Base-by-base conservation (phyloP, 2,113 vertebrate genomes). In the Malurus melanocephalus region DNA sequence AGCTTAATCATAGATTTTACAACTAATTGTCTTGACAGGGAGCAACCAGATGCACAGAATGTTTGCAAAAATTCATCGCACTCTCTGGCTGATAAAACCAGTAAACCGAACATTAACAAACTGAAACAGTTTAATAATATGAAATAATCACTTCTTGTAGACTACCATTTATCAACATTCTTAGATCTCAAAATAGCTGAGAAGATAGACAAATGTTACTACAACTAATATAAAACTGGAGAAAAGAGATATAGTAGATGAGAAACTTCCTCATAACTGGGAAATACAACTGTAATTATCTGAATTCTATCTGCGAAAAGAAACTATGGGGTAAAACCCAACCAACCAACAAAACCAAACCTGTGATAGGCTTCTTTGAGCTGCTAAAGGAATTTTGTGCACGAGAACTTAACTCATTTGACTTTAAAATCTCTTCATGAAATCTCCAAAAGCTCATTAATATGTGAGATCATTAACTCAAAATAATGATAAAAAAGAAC, bases 281-380 rank as follows among this genome's bases (percentile, higher is more conserved):
- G 30, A 87, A 85, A 66, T 30, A 26, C 0, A 32, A 9, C 5
- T 55, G 7, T 45, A 53, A 27, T 48, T 14, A 20, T 45, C 19
- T 69, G 28, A 53, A 61, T 62, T 86, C 15, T 71, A 16, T 8
- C 42, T 32, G 2, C 7, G 53, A 24, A 30, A 83, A 52, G 35
- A 1, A 16, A 46, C 6, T 57, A 7, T 28, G 19, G 49, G 27
- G 5, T 66, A 57, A 69, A 76, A 55, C 7, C 2, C 17, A 51
- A 16, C 11, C 26, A 79, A 53, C 2, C 40, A 62, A 61, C 1
- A 0, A 27, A 53, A 83, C 65, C 0, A n/a, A 56, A 42, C 8
- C 3, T 51, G 13, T n/a, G 20, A 23, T 32, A 38, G 6, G 7
- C 1, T 40, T 79, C 7, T 80, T 75, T 49, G 16, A 40, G 4